phyloP scores from a whole-genome alignment of 2,797 vertebrate genomes.

The Trematomus bernacchii region DNA sequence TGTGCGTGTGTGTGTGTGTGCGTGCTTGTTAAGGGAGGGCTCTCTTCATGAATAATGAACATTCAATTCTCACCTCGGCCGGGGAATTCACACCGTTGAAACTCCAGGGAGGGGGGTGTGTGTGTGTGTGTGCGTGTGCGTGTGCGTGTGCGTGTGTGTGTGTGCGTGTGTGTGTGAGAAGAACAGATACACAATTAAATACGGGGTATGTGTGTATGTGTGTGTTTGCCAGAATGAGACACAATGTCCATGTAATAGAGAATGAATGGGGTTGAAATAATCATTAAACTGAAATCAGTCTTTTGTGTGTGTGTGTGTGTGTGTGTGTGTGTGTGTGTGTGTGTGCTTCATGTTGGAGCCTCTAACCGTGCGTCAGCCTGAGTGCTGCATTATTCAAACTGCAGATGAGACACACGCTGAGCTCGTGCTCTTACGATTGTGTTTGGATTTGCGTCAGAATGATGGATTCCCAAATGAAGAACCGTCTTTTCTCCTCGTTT shows the following conservation, averaged over 20 bases:
- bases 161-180: neutral
- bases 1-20: neutral
- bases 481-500: slow-evolving; percentile 28
- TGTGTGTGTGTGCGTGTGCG: slow-evolving; percentile 4
- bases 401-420: slow-evolving; percentile 17
- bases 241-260: neutral
- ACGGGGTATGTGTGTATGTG: neutral
- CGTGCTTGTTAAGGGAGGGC: neutral
- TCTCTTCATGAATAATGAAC: slow-evolving; percentile 63
- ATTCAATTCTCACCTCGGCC: slow-evolving; percentile 46
- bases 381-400: slow-evolving; percentile 50
- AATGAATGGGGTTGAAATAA: neutral
- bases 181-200: neutral
- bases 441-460: slow-evolving; percentile 55
- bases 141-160: neutral
- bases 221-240: neutral
- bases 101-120: neutral
- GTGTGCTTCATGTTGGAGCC: neutral
- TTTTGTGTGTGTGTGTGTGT: neutral
- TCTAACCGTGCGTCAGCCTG: slow-evolving; percentile 6
- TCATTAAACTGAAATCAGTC: slow-evolving; percentile 7
- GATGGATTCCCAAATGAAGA: slow-evolving; percentile 43
- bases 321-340: neutral
- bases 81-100: slow-evolving; percentile 46
- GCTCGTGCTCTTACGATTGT: slow-evolving; percentile 29